Conservation (phyloP, 2,797 vertebrate species). For the Anguilla anguilla region DNA sequence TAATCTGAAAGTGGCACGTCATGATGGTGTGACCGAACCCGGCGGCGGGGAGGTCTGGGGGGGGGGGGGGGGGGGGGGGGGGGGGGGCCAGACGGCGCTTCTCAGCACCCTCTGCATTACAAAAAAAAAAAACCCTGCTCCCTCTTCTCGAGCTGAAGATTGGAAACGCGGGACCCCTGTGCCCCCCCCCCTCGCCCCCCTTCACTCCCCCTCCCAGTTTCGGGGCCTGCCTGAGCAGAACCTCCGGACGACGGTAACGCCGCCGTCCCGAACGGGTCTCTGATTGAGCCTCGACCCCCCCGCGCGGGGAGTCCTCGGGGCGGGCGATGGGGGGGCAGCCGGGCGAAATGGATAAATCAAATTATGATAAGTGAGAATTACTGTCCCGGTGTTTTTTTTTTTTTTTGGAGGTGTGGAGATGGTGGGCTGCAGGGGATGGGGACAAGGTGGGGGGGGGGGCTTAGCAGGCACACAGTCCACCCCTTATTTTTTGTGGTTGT, state of each 20-base stretch:
- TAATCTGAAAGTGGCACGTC: slow-evolving; percentile 73
- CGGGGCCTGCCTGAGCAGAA: slow-evolving; percentile 61
- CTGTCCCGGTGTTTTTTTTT: slow-evolving; percentile 66
- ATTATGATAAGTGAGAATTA: slow-evolving; percentile 81
- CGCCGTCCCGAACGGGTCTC: slow-evolving; percentile 51
- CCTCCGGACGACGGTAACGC: slow-evolving; percentile 60
- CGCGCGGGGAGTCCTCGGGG: neutral
- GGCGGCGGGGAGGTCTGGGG: neutral
- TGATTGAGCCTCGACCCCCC: neutral
- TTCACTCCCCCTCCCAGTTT: slow-evolving; percentile 53
- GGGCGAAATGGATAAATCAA: slow-evolving; percentile 79
- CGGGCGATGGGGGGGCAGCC: neutral
- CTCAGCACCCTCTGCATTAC: neutral
- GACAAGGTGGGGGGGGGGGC: slow-evolving; percentile 36
- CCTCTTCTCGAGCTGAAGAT: slow-evolving; percentile 70
- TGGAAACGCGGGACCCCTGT: slow-evolving; percentile 67
- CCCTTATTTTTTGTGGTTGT: neutral
- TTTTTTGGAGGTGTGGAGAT: slow-evolving; percentile 52
- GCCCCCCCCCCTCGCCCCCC: neutral
- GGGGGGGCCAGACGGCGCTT: slow-evolving; percentile 46
- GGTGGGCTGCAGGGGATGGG: neutral
- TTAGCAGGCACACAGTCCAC: neutral
- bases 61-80: slow-evolving; percentile 43
- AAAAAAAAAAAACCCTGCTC: slow-evolving; percentile 20
- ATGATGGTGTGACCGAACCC: slow-evolving; percentile 39